Base-by-base conservation (phyloP, 2,113 vertebrate species). In the Petaurus breviceps region DNA sequence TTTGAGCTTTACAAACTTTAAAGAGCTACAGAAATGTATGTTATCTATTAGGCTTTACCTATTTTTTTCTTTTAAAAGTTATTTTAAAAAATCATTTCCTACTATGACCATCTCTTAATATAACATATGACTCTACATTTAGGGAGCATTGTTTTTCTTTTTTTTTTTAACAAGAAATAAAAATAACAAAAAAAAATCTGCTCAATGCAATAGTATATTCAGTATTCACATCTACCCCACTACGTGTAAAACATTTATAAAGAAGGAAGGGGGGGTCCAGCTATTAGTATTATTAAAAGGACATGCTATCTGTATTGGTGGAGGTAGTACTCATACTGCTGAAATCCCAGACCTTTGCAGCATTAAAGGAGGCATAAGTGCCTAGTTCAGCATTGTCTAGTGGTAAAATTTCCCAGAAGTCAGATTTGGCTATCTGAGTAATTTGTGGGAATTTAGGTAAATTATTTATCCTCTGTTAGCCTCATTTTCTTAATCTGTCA, bases 381-480 rank as follows among this genome's bases (percentile, higher is more conserved):
- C 25, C 12, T n/a, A 4, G 1, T 25, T 28, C 51, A 37, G 92
- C 47, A 25, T 77, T 84, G n/a, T 84, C 12, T 12, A 3, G 3
- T 52, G 28, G 2, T 7, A 84, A 0, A 8, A 31, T 31, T 6
- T 6, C 0, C 0, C 50, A n/a, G 11, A 5, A 2, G 3, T n/a
- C 22, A 24, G 0, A 10, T 51, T 24, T 51, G 2, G 2, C 24
- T 22, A 0, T 28, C 47, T 51, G 26, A 68, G 3, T 26, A 16
- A 24, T 3, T 22, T 3, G 1, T 12, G 0, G 0, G 3, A 25
- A 28, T 28, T 0, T 46, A 28, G 12, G 47, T 10, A 25, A 90
- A 51, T 4, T 1, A 28, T 51, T 10, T 68, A 25, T 37, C 22
- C 0, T 0, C 10, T 37, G 24, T 3, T 0, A 2, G 52, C 25